These are phyloP conservation scores for Mycalesis mineus DNA, from an alignment of 2,888 invertebrate species.

Conservation along the genomic window DNA sequence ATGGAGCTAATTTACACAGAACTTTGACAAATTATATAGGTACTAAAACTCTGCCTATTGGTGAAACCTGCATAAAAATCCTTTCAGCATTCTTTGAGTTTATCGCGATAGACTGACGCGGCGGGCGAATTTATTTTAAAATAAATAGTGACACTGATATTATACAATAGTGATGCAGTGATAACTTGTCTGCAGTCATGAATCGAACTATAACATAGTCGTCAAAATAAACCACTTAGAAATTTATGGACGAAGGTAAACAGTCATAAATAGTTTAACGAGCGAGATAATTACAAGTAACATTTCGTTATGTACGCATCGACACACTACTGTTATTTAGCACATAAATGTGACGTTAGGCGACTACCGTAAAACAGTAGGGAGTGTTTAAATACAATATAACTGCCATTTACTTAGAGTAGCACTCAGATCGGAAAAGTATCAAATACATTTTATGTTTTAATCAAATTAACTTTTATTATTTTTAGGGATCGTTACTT, in stretches of 20 bases:
- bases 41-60: too few species aligned
- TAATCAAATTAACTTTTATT: too few species aligned
- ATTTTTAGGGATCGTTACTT: too few species aligned
- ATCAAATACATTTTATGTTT: too few species aligned
- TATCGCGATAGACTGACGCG: too few species aligned
- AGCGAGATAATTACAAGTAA: constrained; percentile 39
- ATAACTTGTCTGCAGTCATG: constrained; percentile 20
- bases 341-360: constrained; percentile 25
- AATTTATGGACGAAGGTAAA: constrained; percentile 49
- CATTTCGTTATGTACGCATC: constrained; percentile 30
- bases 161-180: too few species aligned
- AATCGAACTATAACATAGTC: constrained; percentile 33
- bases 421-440: neutral
- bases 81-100: too few species aligned
- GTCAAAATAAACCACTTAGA: constrained; percentile 31
- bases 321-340: constrained; percentile 30
- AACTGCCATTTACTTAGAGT: neutral
- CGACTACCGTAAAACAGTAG: constrained; percentile 21
- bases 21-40: too few species aligned
- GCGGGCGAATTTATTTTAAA: too few species aligned
- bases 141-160: too few species aligned
- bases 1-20: too few species aligned
- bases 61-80: too few species aligned
- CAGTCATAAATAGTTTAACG: constrained; percentile 54
- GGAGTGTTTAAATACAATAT: constrained; percentile 16